Percentiles rank a stretch among this genome's conserved stretches.
phyloP scores from a whole-genome alignment of 2,113 vertebrate genomes.

The Aphyosemion australe region DNA sequence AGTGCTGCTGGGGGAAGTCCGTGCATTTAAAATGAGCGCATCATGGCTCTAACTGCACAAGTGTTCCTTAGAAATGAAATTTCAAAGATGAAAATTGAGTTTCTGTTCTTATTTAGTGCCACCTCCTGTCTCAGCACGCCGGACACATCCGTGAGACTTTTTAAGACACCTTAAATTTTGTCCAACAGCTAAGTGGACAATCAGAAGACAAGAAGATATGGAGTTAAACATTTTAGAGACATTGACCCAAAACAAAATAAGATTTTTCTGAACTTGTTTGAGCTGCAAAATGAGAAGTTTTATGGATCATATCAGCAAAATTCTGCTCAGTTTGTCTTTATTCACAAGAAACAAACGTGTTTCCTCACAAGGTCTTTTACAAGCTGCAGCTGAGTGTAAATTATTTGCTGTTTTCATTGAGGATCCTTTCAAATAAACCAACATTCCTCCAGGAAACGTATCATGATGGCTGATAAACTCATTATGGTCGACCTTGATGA shows the following conservation, averaged over 20 bases:
- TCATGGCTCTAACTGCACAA: not conserved
- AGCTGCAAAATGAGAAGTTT: not conserved
- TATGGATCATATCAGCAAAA: not conserved
- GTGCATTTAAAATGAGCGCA: too few relatives aligned
- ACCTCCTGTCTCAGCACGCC: slow-evolving; percentile 38
- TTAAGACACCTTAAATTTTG: slow-evolving; percentile 13
- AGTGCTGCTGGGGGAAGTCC: too few relatives aligned
- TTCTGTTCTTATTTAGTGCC: slow-evolving; percentile 41
- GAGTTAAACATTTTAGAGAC: not conserved
- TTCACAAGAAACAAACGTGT: not conserved
- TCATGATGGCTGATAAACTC: not conserved
- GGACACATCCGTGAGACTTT: slow-evolving; percentile 41
- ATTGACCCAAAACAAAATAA: not conserved
- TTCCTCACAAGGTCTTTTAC: not conserved
- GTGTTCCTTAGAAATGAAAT: slow-evolving; percentile 16
- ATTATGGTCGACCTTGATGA: not conserved
- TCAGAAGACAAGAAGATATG: not conserved
- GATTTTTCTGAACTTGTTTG: too few relatives aligned
- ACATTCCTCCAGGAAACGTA: not conserved
- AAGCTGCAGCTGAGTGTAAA: not conserved
- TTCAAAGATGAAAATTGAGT: slow-evolving; percentile 12
- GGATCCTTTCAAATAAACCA: not conserved
- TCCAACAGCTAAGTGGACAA: slow-evolving; percentile 32
- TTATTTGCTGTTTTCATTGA: too few relatives aligned
- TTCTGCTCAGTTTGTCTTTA: not conserved